Evolutionary conservation across 2,888 invertebrate genomes (phyloP).

Genomic region (Eupithecia subfuscata): DNA sequence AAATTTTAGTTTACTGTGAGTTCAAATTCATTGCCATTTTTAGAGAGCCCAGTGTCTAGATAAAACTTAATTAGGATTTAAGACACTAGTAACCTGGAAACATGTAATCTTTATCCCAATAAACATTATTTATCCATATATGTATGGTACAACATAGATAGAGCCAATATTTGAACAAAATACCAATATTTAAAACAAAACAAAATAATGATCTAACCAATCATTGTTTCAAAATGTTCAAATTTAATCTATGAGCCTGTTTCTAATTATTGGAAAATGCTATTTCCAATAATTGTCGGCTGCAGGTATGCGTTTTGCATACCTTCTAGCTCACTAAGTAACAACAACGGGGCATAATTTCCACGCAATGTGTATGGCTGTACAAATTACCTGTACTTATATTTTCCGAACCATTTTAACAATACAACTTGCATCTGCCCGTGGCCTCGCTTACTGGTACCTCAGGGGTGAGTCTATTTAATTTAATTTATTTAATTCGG

Average conservation of each 20-base stretch:
- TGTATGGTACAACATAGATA: too few relatives aligned
- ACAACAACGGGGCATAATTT: background rate
- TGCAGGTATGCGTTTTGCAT: background rate
- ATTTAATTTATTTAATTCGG: too few relatives aligned
- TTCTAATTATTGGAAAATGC: background rate
- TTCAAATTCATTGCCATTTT: background rate
- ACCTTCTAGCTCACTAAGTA: background rate
- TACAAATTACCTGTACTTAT: background rate
- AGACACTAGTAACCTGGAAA: background rate
- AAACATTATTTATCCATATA: too few relatives aligned
- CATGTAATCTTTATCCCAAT: background rate
- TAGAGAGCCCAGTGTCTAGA: too few relatives aligned
- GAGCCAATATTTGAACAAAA: too few relatives aligned
- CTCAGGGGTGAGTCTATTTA: too few relatives aligned
- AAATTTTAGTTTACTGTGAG: background rate
- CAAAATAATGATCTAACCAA: too few relatives aligned
- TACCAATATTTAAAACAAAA: too few relatives aligned
- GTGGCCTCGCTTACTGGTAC: background rate
- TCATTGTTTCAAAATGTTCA: background rate
- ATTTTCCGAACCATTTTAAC: background rate
- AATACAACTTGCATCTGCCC: background rate
- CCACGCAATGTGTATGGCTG: background rate
- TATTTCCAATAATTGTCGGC: constrained; percentile 5
- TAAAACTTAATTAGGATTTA: background rate
- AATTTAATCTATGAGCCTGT: background rate